Conservation (phyloP, 2,797 vertebrate species). For the Rhodeus uyekii region DNA sequence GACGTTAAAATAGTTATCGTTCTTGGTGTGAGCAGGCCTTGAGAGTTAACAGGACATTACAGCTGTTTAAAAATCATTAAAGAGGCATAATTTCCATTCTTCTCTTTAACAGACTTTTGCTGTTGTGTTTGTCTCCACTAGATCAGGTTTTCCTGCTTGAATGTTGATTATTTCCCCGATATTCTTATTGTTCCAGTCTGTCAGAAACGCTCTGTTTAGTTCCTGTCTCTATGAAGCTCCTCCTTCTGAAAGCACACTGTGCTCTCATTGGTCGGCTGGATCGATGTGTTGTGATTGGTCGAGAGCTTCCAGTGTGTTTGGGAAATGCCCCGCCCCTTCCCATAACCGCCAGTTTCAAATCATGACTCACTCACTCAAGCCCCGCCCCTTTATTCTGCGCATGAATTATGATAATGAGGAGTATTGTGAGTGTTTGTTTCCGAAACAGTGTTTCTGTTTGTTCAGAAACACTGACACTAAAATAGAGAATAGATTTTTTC, state of each 20-base stretch:
- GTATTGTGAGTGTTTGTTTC: neutral
- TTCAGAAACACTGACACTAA: neutral
- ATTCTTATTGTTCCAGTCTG: no score
- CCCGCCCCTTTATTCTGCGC: neutral
- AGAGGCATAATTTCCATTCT: no score
- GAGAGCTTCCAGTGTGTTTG: neutral
- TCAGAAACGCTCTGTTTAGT: no score
- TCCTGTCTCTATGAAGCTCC: no score
- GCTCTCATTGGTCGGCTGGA: neutral
- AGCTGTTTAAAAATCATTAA: no score
- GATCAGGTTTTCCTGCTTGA: no score
- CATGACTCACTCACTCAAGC: neutral
- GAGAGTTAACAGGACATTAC: no score
- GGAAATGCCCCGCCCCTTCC: neutral
- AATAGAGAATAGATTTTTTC: neutral
- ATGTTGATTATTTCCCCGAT: no score
- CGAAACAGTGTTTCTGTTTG: neutral
- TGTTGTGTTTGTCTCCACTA: no score
- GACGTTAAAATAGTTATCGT: no score
- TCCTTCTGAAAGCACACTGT: neutral
- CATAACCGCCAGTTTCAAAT: neutral
- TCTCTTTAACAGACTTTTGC: no score
- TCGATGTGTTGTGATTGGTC: neutral
- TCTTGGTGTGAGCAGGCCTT: no score
- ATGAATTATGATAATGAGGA: neutral